Percentiles rank a stretch among this genome's conserved stretches.
These are phyloP conservation scores for Mormyrus iriodes DNA, from an alignment of 2,113 vertebrate species.

Conservation along the genomic window DNA sequence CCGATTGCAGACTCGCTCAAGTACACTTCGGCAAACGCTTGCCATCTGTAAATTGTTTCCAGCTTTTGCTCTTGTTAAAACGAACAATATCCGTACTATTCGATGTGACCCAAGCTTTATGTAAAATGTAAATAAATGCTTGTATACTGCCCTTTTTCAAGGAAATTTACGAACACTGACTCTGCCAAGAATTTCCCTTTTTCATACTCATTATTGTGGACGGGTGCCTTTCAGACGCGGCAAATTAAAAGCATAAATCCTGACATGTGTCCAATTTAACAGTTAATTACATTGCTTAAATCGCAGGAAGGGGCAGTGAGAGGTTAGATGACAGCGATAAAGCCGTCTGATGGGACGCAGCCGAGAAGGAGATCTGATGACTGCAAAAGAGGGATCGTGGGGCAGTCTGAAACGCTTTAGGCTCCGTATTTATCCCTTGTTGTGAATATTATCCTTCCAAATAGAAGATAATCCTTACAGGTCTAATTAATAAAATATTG, in stretches of 20 bases:
- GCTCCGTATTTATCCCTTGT: not conserved
- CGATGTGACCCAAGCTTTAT: not conserved
- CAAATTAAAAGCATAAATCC: constrained; percentile 50
- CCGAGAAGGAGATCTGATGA: not conserved
- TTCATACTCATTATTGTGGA: constrained; percentile 24
- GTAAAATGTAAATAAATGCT: not conserved
- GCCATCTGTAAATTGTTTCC: not conserved
- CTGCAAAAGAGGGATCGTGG: not conserved
- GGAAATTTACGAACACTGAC: not conserved
- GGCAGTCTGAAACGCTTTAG: not conserved
- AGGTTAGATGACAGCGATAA: not conserved
- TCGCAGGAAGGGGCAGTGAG: constrained; percentile 20
- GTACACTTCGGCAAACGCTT: not conserved
- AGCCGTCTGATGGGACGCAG: not conserved
- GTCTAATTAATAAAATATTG: not conserved
- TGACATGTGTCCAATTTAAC: constrained; percentile 62
- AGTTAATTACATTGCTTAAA: constrained; percentile 50
- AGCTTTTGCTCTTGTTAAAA: not conserved
- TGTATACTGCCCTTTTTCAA: not conserved
- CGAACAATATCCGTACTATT: not conserved
- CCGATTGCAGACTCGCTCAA: not conserved
- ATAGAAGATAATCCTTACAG: not conserved
- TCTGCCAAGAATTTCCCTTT: not conserved
- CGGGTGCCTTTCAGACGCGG: constrained; percentile 9
- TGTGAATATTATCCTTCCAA: not conserved